phyloP scores from a whole-genome alignment of 2,888 invertebrate species.

The Tillus elongatus region DNA sequence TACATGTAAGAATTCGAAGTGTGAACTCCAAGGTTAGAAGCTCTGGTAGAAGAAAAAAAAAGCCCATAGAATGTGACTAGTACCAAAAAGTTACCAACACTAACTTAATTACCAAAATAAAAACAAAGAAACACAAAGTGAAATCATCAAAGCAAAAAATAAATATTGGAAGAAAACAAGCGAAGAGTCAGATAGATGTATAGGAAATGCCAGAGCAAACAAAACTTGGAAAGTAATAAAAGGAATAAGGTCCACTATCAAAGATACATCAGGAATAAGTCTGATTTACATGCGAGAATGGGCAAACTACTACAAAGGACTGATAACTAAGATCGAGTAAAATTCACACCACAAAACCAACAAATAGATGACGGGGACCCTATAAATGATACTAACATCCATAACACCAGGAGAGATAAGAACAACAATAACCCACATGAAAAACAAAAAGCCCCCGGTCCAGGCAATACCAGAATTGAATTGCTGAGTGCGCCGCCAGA shows the following conservation, averaged over 20 bases:
- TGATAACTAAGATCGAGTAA: not conserved
- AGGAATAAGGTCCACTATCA: not conserved
- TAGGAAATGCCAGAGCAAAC: slow-evolving; percentile 1
- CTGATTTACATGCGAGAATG: slow-evolving; percentile 2
- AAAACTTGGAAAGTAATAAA: not conserved
- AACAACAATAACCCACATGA: not conserved
- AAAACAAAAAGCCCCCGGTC: slow-evolving; percentile 4
- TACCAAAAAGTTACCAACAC: not conserved
- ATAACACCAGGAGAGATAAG: slow-evolving; percentile 2
- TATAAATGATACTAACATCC: no score
- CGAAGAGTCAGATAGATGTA: not conserved
- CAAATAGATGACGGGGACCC: not conserved
- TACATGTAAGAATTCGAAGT: not conserved
- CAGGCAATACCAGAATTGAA: not conserved
- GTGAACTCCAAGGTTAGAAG: not conserved
- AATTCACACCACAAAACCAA: not conserved
- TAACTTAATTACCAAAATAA: not conserved
- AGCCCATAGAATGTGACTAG: not conserved
- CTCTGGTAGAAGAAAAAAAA: not conserved
- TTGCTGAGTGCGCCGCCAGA: not conserved
- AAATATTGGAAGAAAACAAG: not conserved
- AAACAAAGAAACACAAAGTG: not conserved
- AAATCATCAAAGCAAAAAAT: not conserved
- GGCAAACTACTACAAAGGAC: slow-evolving; percentile 2
- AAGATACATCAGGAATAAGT: slow-evolving; percentile 2